A percentile compares a stretch with the other conserved stretches of the same genome.
phyloP scores from a whole-genome alignment of 2,888 invertebrate genomes.

The Meiosimyza platycephala region DNA sequence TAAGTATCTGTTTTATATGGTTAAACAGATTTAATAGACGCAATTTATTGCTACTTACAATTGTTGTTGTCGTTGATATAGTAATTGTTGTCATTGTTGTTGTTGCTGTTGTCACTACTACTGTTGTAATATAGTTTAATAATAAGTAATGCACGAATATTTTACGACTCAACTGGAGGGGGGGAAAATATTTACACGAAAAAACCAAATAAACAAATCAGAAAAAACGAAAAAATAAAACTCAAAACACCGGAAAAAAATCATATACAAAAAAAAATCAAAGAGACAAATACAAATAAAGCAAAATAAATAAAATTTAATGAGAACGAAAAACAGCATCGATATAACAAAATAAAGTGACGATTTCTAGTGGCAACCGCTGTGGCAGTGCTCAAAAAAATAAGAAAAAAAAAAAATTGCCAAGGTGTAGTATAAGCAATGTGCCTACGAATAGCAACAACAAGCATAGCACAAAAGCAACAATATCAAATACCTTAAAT shows the following conservation, averaged over 20 bases:
- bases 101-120: neutral
- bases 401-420: no score
- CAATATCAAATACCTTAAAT: no score
- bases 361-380: no score
- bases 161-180: no score
- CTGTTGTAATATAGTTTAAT: no score
- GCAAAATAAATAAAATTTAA: neutral
- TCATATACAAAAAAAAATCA: neutral
- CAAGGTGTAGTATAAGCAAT: no score
- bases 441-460: no score
- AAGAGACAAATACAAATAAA: neutral
- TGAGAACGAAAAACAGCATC: neutral
- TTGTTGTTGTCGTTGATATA: neutral
- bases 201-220: slow-evolving; percentile 2
- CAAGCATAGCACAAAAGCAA: no score
- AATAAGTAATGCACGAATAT: no score
- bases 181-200: neutral
- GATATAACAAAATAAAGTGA: neutral
- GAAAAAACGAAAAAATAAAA: neutral
- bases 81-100: neutral
- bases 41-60: neutral
- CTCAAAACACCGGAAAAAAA: neutral
- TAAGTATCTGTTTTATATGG: neutral
- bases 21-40: neutral
- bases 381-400: no score